A percentile compares a stretch with the other conserved stretches of the same genome.
phyloP scores from a whole-genome alignment of 2,888 invertebrate genomes.

The Mimas tiliae region DNA sequence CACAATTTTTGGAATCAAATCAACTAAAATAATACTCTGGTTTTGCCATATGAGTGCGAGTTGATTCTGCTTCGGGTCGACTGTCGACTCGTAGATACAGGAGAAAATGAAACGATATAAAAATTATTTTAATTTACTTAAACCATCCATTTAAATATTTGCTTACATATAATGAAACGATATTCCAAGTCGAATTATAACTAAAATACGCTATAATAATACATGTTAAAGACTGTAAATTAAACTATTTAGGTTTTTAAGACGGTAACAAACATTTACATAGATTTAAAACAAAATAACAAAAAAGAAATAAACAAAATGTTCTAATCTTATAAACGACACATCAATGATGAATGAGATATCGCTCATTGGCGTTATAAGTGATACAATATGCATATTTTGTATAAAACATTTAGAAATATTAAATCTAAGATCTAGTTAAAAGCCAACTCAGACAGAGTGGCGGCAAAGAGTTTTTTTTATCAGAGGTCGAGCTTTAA shows the following conservation, averaged over 20 bases:
- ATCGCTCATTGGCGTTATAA: neutral
- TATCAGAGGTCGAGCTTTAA: too few species aligned
- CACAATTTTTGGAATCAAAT: too few species aligned
- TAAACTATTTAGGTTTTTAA: constrained; percentile 18
- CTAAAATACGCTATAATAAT: constrained; percentile 16
- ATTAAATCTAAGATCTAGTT: constrained; percentile 17
- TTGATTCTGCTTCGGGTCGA: too few species aligned
- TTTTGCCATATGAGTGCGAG: too few species aligned
- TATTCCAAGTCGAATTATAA: constrained; percentile 11
- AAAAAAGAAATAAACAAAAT: constrained; percentile 18
- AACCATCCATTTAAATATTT: constrained; percentile 19
- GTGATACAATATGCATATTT: constrained; percentile 10
- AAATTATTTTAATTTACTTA: constrained; percentile 20
- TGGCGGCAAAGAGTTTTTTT: neutral
- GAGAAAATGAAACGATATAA: constrained; percentile 3
- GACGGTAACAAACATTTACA: constrained; percentile 23
- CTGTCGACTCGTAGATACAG: neutral
- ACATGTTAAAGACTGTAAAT: constrained; percentile 6
- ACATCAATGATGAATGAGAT: constrained; percentile 11
- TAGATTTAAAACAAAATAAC: constrained; percentile 20
- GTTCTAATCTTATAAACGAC: constrained; percentile 12
- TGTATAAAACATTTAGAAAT: constrained; percentile 20
- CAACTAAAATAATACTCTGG: too few species aligned
- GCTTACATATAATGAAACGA: constrained; percentile 13
- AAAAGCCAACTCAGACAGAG: neutral